Evolutionary conservation across 1,140 invertebrate species (phyloP).

Genomic region (Macrobrachium nipponense): DNA sequence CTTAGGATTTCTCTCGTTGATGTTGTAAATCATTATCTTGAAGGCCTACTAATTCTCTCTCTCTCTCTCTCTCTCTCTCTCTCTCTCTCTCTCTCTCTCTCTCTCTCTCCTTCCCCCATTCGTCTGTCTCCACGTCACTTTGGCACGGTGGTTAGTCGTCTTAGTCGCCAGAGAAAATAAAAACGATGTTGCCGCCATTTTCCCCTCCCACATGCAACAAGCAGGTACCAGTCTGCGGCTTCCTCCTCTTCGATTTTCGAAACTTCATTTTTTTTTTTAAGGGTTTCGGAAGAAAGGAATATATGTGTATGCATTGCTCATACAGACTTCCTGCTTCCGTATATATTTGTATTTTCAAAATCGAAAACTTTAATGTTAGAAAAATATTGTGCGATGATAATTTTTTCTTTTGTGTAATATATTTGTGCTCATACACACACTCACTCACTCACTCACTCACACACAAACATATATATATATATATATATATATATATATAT

Average conservation of each 20-base stretch:
- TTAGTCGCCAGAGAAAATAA: neutral
- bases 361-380: too few species aligned
- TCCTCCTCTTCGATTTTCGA: too few species aligned
- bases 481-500: slow-evolving; percentile 32
- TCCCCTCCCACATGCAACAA: too few species aligned
- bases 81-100: neutral
- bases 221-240: too few species aligned
- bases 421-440: neutral
- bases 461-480: neutral
- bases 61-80: neutral
- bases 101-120: slow-evolving; percentile 4
- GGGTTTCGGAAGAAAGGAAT: too few species aligned
- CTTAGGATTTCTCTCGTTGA: neutral
- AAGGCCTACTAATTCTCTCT: neutral
- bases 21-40: neutral
- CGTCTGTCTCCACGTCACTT: neutral
- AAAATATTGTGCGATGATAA: too few species aligned
- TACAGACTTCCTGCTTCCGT: too few species aligned
- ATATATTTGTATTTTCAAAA: too few species aligned
- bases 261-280: too few species aligned
- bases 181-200: neutral
- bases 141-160: neutral
- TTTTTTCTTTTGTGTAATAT: neutral
- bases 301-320: too few species aligned
- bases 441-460: neutral